Base-by-base conservation (phyloP, 2,113 vertebrate genomes). In the Muntiacus muntjak region DNA sequence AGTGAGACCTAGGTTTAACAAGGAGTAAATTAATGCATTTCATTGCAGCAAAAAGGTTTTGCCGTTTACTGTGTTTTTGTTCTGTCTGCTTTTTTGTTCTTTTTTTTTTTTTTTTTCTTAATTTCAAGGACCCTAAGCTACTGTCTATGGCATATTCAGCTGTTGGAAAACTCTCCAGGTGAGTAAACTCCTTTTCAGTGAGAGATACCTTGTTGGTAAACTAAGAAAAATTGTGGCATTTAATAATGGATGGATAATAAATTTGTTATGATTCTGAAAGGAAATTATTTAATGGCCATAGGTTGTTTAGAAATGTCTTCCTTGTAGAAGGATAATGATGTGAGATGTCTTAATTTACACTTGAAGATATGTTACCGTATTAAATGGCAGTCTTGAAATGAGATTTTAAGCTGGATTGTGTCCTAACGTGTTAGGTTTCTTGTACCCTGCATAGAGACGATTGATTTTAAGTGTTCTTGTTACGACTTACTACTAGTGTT, bases 81-180 rank as follows among this genome's bases (percentile, higher is more conserved):
- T 95, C 58, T 92, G 86, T 97, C 54, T 74, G 58, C 54, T 87
- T 79, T 87, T 96, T 64, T 43, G 30, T 17, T 87, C 7, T 2
- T 40, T 26, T 55, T 54, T 82, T 54, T 76, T 76, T 33, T 92
- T 47, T 96, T 74, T 62, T 90, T 62, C 91, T 81, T 79, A 92
- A 89, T 95, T 98, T 99, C 83, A 98, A 99, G 99, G 99, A 99
- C 98, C 99, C 99, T 40, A 99, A 99, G 98, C 98, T 99, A 87
- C 98, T 99, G 57, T 99, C 99, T 96, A 98, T 99, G 98, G 99
- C 99, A 87, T 99, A 99, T 98, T 99, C 99, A 96, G 99, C 99
- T 52, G 99, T 99, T 98, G 99, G 99, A 98, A 99, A 99, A 95
- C 99, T 99, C 36, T 99, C 99, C 95, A 99, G 99, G 99, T 99